Conservation (phyloP, 1,140 invertebrate genomes). For the Cotesia typhae region DNA sequence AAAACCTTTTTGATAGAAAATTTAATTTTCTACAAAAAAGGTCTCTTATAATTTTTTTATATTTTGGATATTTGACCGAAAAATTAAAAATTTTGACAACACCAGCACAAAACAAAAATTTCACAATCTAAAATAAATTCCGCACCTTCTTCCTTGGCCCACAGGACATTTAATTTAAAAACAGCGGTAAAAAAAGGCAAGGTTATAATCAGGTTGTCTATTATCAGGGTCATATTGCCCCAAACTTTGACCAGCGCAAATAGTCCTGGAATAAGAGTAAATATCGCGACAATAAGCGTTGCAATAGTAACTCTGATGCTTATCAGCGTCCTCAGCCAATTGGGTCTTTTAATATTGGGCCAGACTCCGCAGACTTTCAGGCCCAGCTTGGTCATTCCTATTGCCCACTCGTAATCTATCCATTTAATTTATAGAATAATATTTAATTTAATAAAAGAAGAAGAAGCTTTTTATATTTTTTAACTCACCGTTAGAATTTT, state of each 20-base stretch:
- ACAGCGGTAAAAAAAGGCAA: not conserved
- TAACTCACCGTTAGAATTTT: no score
- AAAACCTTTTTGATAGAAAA: no score
- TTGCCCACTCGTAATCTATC: slow-evolving; percentile 2
- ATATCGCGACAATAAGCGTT: not conserved
- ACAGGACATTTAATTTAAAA: not conserved
- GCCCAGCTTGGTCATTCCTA: not conserved
- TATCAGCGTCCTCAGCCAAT: not conserved
- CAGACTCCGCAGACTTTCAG: slow-evolving; percentile 20
- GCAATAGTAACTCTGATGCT: not conserved
- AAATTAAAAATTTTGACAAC: no score
- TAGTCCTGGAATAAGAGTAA: not conserved
- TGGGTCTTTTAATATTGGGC: not conserved
- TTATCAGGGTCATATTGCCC: slow-evolving; percentile 16
- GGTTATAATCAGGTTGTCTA: slow-evolving; percentile 23
- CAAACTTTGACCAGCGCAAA: slow-evolving; percentile 13
- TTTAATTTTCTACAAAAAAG: no score
- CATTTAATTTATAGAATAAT: not conserved
- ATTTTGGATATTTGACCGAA: no score
- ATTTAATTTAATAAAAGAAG: no score
- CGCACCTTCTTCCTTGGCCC: slow-evolving; percentile 9
- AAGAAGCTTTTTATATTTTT: no score
- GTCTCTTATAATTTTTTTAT: no score
- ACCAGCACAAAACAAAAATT: no score
- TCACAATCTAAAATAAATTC: no score